Evolutionary conservation across 2,888 invertebrate genomes (phyloP).

Genomic region (Apodemia duryi): DNA sequence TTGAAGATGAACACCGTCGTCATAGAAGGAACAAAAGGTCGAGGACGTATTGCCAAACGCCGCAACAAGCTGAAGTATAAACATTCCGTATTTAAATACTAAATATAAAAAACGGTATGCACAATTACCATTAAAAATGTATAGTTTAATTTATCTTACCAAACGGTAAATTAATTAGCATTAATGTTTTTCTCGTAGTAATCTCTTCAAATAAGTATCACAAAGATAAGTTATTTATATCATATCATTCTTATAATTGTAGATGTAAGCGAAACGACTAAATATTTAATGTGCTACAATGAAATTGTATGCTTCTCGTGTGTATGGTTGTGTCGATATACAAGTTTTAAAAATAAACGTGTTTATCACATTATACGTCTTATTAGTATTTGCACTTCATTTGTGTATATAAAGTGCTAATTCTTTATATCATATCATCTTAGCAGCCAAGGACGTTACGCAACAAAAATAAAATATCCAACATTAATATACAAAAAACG

Average conservation of each 20-base stretch:
- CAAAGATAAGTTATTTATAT: slow-evolving; percentile 30
- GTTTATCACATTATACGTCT: slow-evolving; percentile 58
- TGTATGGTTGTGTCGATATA: slow-evolving; percentile 45
- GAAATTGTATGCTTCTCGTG: slow-evolving; percentile 46
- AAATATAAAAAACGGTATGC: slow-evolving; percentile 20
- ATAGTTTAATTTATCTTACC: slow-evolving; percentile 17
- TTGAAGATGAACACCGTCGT: slow-evolving; percentile 58
- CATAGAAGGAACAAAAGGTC: slow-evolving; percentile 55
- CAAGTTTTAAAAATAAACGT: slow-evolving; percentile 65
- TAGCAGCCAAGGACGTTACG: neutral
- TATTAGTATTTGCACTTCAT: slow-evolving; percentile 49
- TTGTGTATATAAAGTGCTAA: slow-evolving; percentile 18
- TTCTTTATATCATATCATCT: neutral
- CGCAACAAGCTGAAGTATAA: slow-evolving; percentile 49
- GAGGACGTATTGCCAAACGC: slow-evolving; percentile 63
- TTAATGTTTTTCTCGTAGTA: slow-evolving; percentile 23
- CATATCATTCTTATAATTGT: slow-evolving; percentile 31
- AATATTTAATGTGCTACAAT: slow-evolving; percentile 30
- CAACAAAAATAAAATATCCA: neutral
- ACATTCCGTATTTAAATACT: slow-evolving; percentile 55
- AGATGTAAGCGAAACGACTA: slow-evolving; percentile 25
- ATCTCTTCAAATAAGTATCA: slow-evolving; percentile 24
- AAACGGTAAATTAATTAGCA: slow-evolving; percentile 21
- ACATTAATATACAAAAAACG: neutral
- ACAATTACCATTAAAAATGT: slow-evolving; percentile 14